phyloP scores from a whole-genome alignment of 1,140 invertebrate genomes.

The Papilio xuthus region DNA sequence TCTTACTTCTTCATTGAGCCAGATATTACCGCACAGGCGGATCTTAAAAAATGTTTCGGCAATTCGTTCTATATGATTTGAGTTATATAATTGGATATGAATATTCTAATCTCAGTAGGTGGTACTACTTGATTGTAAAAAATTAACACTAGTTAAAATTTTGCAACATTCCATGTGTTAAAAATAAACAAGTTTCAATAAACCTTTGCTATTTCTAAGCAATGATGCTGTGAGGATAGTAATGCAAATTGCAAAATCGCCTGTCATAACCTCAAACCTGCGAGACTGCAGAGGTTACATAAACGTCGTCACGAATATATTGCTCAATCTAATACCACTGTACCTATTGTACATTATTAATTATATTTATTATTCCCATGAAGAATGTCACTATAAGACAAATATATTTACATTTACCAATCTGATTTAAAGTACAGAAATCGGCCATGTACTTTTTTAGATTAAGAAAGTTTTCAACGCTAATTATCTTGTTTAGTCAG shows the following conservation, averaged over 20 bases:
- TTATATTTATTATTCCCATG: conserved; percentile 6
- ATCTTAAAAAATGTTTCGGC: neutral
- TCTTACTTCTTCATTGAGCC: neutral
- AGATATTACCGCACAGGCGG: neutral
- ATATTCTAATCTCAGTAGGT: conserved; percentile 4
- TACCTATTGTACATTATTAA: conserved; percentile 25
- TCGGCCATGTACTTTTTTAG: neutral
- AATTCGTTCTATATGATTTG: neutral
- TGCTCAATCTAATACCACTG: conserved; percentile 26
- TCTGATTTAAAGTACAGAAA: too few relatives aligned
- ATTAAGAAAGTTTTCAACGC: too few relatives aligned
- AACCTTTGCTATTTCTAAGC: conserved; percentile 20
- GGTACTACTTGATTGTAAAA: conserved; percentile 6
- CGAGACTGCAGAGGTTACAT: conserved; percentile 29
- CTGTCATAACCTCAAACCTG: conserved; percentile 37
- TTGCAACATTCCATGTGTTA: conserved; percentile 13
- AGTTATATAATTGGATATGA: neutral
- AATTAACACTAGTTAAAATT: neutral
- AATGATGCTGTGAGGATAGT: conserved; percentile 23
- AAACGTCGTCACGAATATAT: conserved; percentile 31
- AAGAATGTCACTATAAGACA: neutral
- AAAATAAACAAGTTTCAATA: conserved; percentile 23
- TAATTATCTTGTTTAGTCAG: too few relatives aligned
- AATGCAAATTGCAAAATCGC: conserved; percentile 35
- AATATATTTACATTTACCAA: too few relatives aligned